A percentile compares a stretch with the other conserved stretches of the same genome.
phyloP scores from a whole-genome alignment of 2,113 vertebrate genomes.

The Paradoxurus hermaphroditus region DNA sequence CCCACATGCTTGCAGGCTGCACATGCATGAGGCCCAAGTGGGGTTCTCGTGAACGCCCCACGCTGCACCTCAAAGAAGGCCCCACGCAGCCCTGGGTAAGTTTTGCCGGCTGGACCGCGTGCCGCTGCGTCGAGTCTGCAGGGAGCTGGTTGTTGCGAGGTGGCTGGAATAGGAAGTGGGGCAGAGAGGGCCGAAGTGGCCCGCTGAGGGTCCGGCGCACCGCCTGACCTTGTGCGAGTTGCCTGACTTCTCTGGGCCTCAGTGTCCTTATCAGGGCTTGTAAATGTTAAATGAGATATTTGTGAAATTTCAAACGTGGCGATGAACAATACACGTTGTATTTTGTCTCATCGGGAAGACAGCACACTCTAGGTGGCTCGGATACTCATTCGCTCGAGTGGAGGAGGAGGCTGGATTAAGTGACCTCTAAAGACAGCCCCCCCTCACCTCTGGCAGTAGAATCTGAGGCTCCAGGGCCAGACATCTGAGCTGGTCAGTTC shows the following conservation, averaged over 20 bases:
- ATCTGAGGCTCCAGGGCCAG: neutral
- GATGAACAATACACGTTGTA: neutral
- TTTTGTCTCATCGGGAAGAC: neutral
- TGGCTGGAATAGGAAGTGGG: neutral
- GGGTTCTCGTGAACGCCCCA: neutral
- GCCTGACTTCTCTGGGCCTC: neutral
- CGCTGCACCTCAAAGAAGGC: neutral
- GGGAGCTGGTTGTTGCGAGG: neutral
- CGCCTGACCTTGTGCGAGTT: neutral
- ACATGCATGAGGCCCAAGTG: neutral
- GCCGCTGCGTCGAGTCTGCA: neutral
- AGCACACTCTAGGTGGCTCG: neutral
- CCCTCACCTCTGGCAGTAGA: neutral
- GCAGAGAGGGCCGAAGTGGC: neutral
- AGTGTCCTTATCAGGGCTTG: neutral
- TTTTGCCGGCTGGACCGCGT: rapidly evolving
- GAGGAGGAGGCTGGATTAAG: neutral
- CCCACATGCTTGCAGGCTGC: neutral
- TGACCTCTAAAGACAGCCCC: neutral
- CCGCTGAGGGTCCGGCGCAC: neutral
- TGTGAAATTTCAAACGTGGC: neutral
- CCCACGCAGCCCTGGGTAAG: rapidly evolving
- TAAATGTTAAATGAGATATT: neutral
- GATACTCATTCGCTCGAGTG: neutral
- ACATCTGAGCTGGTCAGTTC: neutral